A percentile compares a stretch with the other conserved stretches of the same genome.
These are phyloP conservation scores for Biston stratarius DNA, from an alignment of 2,888 invertebrate species.

Conservation along the genomic window DNA sequence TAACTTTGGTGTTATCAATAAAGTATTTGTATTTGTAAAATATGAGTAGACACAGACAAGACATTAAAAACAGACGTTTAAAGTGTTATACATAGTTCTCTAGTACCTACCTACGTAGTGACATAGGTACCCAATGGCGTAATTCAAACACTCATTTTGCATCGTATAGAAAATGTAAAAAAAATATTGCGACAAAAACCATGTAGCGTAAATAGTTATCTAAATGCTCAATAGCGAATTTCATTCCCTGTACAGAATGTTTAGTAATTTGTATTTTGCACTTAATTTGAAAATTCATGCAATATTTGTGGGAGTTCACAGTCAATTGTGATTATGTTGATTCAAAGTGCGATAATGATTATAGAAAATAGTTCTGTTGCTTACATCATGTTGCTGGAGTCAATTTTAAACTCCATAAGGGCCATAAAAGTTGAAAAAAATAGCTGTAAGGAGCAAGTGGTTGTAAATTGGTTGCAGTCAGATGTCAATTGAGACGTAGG, in stretches of 20 bases:
- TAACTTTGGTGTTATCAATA: no score
- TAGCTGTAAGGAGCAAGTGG: not conserved
- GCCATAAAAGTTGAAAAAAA: not conserved
- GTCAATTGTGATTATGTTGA: slow-evolving; percentile 23
- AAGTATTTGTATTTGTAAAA: no score
- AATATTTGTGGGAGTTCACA: slow-evolving; percentile 16
- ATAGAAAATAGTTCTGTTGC: slow-evolving; percentile 16
- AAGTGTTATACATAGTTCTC: no score
- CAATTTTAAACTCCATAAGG: not conserved
- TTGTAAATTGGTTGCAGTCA: slow-evolving; percentile 3
- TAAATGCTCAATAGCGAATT: not conserved
- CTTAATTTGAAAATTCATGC: slow-evolving; percentile 18
- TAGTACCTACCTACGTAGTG: no score
- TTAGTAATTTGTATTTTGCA: slow-evolving; percentile 9
- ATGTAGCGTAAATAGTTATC: not conserved
- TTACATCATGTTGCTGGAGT: no score
- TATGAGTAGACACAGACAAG: no score
- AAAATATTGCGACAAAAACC: not conserved
- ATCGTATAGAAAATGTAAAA: no score
- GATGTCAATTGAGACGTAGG: slow-evolving; percentile 2
- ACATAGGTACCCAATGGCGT: no score
- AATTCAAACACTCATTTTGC: no score
- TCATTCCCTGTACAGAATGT: slow-evolving; percentile 14
- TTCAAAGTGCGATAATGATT: slow-evolving; percentile 21
- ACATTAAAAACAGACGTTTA: no score